A percentile compares a stretch with the other conserved stretches of the same genome.
Evolutionary conservation across 2,797 vertebrate species (phyloP).

Genomic region (Malacoraja senta): DNA sequence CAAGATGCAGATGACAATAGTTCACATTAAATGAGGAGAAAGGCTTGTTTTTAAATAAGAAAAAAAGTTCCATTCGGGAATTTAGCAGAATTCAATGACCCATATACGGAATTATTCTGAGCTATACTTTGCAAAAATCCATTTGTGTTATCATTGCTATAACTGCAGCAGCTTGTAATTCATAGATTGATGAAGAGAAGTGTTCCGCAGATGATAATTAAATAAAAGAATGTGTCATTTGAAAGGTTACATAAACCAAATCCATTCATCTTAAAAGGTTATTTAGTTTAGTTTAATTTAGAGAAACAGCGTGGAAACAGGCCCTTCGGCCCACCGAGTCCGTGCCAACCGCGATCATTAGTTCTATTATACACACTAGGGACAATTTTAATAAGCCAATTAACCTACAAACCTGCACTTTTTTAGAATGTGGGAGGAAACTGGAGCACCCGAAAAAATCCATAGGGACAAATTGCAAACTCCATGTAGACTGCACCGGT

Average conservation of each 20-base stretch:
- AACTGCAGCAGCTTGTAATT: slow-evolving; percentile 8
- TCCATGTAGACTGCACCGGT: too few species aligned
- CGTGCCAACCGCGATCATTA: too few species aligned
- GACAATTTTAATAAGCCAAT: too few species aligned
- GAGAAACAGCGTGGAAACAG: too few species aligned
- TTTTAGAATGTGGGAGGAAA: too few species aligned
- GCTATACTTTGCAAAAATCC: neutral
- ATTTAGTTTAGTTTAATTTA: too few species aligned
- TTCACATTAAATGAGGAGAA: neutral
- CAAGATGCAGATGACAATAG: neutral
- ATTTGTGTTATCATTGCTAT: neutral
- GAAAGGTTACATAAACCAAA: neutral
- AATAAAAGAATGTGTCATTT: neutral
- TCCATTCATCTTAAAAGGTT: neutral
- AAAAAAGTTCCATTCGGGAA: slow-evolving; percentile 4
- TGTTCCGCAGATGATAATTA: neutral
- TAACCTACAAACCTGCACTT: too few species aligned
- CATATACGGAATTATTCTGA: neutral
- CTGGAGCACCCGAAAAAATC: too few species aligned
- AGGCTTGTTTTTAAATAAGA: neutral
- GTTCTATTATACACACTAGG: too few species aligned
- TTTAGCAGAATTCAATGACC: slow-evolving; percentile 19
- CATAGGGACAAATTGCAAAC: too few species aligned
- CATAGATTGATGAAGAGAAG: neutral
- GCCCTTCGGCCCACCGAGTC: too few species aligned